Evolutionary conservation across 1,140 invertebrate species (phyloP), one percentile per base, ranked within the genome.

Genomic region (Rhopalosiphum maidis): DNA sequence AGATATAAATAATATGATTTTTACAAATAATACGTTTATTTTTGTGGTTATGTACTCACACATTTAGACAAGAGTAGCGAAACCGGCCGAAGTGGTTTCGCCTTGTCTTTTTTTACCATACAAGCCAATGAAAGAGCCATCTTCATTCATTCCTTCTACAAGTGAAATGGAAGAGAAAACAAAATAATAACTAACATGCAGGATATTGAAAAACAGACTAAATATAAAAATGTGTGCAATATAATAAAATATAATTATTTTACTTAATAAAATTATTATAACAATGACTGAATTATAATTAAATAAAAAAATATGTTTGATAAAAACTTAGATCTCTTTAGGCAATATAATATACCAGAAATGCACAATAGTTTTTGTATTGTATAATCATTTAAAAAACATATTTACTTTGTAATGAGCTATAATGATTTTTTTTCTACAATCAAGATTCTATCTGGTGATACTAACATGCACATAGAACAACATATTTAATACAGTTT

Each of bases 41-140:
- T 93, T 83, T 85, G 0, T 85, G 0, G 21, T 37, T 9, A 51
- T 41, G 82, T 93, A 94, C 68, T 94, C 25, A 87, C 93, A 93
- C 30, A 89, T 41, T 96, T 96, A 97, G 94, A 97, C 97, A 95
- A 97, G 96, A 94, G 97, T 97, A 94, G 97, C 97, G 96, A 97
- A 97, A 94, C 97, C 97, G 95, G 97, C 97, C 94, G 97, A 97
- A 95, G 97, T 97, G 94, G 97, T 97, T 95, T 97, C 97, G 77
- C 95, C 96, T 95, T 96, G 96, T 94, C 95, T 95, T 95, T 96
- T 96, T 94, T 97, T 97, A 94, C 98, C 98, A 96, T 98, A 99
- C 95, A 98, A 98, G 94, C 99, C 98, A 96, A 99, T 99, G 96
- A 99, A 99, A 94, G 98, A 99, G 94, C 99, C 99, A 96, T 99